Conservation (phyloP, 2,113 vertebrate genomes). For the Salminus brasiliensis region DNA sequence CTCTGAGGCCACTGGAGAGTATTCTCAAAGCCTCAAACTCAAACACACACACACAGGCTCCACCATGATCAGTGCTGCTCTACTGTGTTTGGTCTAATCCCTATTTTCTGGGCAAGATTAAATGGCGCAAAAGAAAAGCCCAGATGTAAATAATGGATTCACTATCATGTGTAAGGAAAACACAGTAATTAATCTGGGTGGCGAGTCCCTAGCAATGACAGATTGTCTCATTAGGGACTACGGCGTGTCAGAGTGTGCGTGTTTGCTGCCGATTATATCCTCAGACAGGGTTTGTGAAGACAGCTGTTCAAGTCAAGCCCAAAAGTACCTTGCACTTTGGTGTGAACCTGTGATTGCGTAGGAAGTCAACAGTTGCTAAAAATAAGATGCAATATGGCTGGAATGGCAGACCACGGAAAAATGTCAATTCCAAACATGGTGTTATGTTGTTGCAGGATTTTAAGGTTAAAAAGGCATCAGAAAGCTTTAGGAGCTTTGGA, state of each 20-base stretch:
- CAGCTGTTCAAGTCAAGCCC: background rate
- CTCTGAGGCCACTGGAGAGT: background rate
- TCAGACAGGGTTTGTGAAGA: conserved; percentile 25
- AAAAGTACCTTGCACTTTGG: background rate
- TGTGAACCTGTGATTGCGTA: background rate
- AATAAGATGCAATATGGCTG: background rate
- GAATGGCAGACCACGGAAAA: background rate
- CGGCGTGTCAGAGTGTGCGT: conserved; percentile 58
- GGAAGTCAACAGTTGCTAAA: background rate
- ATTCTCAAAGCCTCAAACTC: conserved; percentile 8
- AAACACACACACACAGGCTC: background rate
- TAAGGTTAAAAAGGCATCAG: background rate
- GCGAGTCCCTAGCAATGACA: conserved; percentile 55
- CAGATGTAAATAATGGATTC: conserved; percentile 43
- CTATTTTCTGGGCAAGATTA: background rate
- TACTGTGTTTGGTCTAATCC: conserved; percentile 6
- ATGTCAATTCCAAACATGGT: background rate
- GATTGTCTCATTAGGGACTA: conserved; percentile 55
- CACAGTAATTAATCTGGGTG: conserved; percentile 43
- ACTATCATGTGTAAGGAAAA: conserved; percentile 40
- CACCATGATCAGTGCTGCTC: background rate
- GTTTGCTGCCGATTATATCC: conserved; percentile 19
- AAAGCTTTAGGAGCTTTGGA: background rate
- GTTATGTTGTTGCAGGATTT: background rate
- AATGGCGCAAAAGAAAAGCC: conserved; percentile 7